phyloP scores from a whole-genome alignment of 2,113 vertebrate genomes.

The Ptilonorhynchus violaceus region DNA sequence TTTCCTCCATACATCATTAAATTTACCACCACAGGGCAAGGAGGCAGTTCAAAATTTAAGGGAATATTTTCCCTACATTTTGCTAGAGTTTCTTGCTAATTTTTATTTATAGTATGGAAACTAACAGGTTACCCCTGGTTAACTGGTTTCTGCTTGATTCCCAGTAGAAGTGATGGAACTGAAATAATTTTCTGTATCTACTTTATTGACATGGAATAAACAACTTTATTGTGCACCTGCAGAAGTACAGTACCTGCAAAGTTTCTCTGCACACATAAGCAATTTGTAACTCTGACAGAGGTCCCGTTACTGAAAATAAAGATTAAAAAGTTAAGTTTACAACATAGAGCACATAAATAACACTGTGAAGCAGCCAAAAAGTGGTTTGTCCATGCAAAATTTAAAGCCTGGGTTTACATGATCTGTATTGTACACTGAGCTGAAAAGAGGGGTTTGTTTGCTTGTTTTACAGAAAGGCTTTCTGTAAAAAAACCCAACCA shows the following conservation, averaged over 20 bases:
- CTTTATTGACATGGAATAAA: not conserved
- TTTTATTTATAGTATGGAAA: not conserved
- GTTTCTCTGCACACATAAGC: slow-evolving; percentile 96
- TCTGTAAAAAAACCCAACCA: not conserved
- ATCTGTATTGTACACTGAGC: not conserved
- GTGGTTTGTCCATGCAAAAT: not conserved
- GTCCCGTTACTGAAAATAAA: slow-evolving; percentile 87
- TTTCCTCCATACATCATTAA: not conserved
- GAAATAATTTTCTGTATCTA: not conserved
- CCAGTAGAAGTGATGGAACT: not conserved
- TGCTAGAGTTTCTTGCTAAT: not conserved
- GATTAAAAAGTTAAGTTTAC: not conserved
- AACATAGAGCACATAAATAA: fast-evolving
- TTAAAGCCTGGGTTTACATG: not conserved
- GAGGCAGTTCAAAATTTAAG: not conserved
- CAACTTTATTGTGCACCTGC: not conserved
- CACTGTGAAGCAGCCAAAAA: not conserved
- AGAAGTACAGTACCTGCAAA: slow-evolving; percentile 82
- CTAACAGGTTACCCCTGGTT: not conserved
- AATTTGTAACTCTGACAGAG: slow-evolving; percentile 92
- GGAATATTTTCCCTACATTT: not conserved
- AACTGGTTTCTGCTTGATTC: not conserved
- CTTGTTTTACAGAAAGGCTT: not conserved
- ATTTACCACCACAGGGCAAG: not conserved
- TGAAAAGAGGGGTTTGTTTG: not conserved